Base-by-base conservation (phyloP, 2,888 invertebrate genomes). In the Parnassius smintheus region DNA sequence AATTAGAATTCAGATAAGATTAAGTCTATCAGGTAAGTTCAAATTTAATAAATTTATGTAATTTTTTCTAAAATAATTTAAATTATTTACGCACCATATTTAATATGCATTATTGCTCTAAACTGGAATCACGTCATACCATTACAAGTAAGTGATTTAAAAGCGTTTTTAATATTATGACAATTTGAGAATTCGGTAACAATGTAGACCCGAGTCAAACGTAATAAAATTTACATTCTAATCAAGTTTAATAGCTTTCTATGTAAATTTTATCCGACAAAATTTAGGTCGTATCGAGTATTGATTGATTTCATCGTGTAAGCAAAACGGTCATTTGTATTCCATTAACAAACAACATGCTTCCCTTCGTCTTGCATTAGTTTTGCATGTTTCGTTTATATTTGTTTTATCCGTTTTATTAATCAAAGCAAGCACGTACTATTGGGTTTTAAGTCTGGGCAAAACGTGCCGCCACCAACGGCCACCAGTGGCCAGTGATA, bases 321-420 rank as follows among this genome's bases (percentile, higher is more conserved):
- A 81, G 77, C 80, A 81, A 85, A 83, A 80, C 75, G 80, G 76
- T 78, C 78, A 85, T 86, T 86, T 83, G 82, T 84, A 85, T 85
- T 85, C 83, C 83, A 85, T 86, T 85, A 84, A 78, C 74, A 70
- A 62, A 65, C 70, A 84, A 78, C 74, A 70, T 62, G 66, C 70
- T 73, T 71, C 64, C 65, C 68, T 56, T 66, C 75, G 72, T 74
- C 75, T 72, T 72, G 72, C 78, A 76, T 74, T 67, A 72, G 70
- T 68, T 68, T 62, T 56, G 56, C 68, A 61, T 71, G 71, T 68
- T 71, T 64, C 66, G 64, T 67, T 68, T 22, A 22, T 59, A 61
- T 63, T 68, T 63, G 55, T 69, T 68, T 68, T 60, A 66, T 67
- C 61, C 46, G 57, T 62, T 55, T 66, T 68, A 62, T 68, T 64